Conservation (phyloP, 2,797 vertebrate genomes). For the Ptychadena robeensis region DNA sequence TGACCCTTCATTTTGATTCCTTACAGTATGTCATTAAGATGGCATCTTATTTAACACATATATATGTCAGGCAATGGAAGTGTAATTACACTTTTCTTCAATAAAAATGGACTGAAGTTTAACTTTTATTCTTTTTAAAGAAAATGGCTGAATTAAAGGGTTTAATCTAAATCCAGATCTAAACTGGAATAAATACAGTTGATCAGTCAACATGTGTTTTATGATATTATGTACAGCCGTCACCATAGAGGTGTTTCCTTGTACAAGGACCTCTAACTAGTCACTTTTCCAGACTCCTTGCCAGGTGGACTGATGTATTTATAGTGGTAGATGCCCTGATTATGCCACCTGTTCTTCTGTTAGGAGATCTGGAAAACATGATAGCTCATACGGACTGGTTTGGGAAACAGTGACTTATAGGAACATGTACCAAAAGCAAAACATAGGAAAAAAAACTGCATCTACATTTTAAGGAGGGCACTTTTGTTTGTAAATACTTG, state of each 20-base stretch:
- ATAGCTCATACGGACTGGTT: not conserved
- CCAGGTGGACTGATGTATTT: not conserved
- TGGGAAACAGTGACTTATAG: conserved; percentile 63
- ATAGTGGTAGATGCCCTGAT: not conserved
- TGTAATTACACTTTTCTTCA: not conserved
- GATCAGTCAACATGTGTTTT: conserved; percentile 61
- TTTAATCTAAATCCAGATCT: not conserved
- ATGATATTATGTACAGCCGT: conserved; percentile 67
- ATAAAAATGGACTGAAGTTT: not conserved
- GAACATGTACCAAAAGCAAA: conserved; percentile 77
- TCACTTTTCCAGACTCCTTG: not conserved
- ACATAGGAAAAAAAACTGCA: conserved; percentile 67
- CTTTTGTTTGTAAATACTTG: conserved; percentile 83
- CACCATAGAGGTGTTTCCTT: conserved; percentile 64
- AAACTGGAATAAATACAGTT: conserved; percentile 64
- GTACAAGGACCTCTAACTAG: not conserved
- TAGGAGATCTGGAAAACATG: not conserved
- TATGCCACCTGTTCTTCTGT: not conserved
- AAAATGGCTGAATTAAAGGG: not conserved
- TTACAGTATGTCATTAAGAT: not conserved
- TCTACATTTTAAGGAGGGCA: conserved; percentile 82
- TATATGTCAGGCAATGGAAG: not conserved
- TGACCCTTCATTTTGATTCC: not conserved
- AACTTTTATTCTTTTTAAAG: not conserved
- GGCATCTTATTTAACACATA: not conserved